Percentiles rank a stretch among this genome's conserved stretches.
Conservation (phyloP, 2,113 vertebrate species). For the Rhagologus leucostigma region DNA sequence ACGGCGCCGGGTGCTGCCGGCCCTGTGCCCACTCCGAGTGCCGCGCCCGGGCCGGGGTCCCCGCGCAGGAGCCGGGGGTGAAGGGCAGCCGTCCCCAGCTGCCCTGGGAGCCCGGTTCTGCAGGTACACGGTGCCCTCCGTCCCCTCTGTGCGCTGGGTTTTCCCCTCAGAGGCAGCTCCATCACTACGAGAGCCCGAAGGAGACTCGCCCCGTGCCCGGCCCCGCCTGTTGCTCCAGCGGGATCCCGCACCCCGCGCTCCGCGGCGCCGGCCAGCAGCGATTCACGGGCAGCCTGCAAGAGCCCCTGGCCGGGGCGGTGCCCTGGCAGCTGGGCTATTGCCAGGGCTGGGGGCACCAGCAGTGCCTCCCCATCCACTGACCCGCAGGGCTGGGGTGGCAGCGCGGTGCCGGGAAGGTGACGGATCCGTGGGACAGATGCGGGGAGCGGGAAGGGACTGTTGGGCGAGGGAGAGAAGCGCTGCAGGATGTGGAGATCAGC, state of each 20-base stretch:
- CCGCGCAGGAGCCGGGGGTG: not conserved
- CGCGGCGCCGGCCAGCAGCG: slow-evolving; percentile 22
- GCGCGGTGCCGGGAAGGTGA: not conserved
- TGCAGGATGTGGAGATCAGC: not conserved
- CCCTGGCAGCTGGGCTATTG: slow-evolving; percentile 68
- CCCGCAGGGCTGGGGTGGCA: rapidly evolving
- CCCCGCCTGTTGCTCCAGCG: not conserved
- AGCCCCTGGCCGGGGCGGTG: not conserved
- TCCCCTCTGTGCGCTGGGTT: not conserved
- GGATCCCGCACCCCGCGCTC: slow-evolving; percentile 4
- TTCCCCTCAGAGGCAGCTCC: slow-evolving; percentile 26
- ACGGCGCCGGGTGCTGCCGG: slow-evolving; percentile 28
- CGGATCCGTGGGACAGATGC: not conserved
- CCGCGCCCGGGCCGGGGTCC: not conserved
- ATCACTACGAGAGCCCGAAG: not conserved
- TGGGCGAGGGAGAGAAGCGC: not conserved
- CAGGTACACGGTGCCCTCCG: not conserved
- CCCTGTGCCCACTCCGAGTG: slow-evolving; percentile 81
- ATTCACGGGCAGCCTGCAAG: not conserved
- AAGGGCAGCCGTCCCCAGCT: not conserved
- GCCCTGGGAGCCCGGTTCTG: not conserved
- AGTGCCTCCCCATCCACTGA: slow-evolving; percentile 60
- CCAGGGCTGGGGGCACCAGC: slow-evolving; percentile 65
- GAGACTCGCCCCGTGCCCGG: not conserved
- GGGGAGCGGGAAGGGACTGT: not conserved